Evolutionary conservation across 2,888 invertebrate genomes (phyloP).

Genomic region (Leistus spinibarbis): DNA sequence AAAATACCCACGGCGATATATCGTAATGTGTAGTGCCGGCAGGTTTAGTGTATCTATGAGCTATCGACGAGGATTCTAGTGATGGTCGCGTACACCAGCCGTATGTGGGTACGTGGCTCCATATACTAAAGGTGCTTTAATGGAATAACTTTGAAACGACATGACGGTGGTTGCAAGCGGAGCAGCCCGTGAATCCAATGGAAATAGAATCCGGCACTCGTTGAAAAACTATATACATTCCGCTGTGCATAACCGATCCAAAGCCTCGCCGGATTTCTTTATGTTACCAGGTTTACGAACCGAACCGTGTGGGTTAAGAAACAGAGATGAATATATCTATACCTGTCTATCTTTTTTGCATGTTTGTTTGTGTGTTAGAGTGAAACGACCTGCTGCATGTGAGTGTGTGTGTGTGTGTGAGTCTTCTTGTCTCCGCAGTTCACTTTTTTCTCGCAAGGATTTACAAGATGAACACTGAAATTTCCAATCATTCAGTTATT

Average conservation of each 20-base stretch:
- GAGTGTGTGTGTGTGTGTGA: background rate
- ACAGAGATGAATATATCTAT: slow-evolving; percentile 16
- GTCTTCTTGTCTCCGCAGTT: background rate
- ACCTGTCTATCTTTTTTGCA: background rate
- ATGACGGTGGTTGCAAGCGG: slow-evolving; percentile 14
- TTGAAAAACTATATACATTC: slow-evolving; percentile 30
- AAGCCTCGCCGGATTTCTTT: background rate
- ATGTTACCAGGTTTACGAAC: slow-evolving; percentile 7
- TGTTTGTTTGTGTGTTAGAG: background rate
- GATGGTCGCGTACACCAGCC: background rate
- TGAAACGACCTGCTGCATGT: background rate
- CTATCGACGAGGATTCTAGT: slow-evolving; percentile 2
- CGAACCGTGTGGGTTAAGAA: slow-evolving; percentile 10
- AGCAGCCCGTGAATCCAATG: slow-evolving; percentile 20
- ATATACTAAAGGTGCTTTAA: slow-evolving; percentile 32
- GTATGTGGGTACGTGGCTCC: background rate
- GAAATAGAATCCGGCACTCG: slow-evolving; percentile 26
- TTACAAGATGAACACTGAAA: slow-evolving; percentile 1
- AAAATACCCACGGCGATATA: background rate
- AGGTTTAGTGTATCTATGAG: background rate
- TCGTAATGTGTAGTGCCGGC: background rate
- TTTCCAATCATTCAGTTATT: slow-evolving; percentile 2
- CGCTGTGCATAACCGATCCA: slow-evolving; percentile 20
- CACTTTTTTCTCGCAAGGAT: background rate
- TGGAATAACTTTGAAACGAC: slow-evolving; percentile 32